Evolutionary conservation across 2,888 invertebrate genomes (phyloP).

Genomic region (Mactromeris polynyma): DNA sequence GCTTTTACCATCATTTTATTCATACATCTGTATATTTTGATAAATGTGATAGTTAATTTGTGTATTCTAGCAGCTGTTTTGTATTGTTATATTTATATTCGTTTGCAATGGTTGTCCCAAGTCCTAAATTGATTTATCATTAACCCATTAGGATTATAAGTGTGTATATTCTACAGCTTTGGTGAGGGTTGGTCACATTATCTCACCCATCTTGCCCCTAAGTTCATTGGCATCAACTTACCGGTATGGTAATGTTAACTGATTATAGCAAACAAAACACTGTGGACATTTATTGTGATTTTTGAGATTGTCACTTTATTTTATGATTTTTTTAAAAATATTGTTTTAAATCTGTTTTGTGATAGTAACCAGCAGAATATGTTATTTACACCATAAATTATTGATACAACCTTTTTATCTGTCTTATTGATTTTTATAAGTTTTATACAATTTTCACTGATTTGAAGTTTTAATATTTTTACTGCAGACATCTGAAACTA

Average conservation of each 20-base stretch:
- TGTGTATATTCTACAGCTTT: not conserved
- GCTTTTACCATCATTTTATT: constrained; percentile 43
- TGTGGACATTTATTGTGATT: too few relatives aligned
- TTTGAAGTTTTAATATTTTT: not conserved
- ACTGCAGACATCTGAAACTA: not conserved
- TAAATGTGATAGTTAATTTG: constrained; percentile 58
- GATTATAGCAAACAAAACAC: too few relatives aligned
- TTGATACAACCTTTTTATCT: not conserved
- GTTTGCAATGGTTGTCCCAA: constrained; percentile 1
- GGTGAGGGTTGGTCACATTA: not conserved
- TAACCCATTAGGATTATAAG: not conserved
- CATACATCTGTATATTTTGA: constrained; percentile 66
- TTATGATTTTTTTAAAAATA: too few relatives aligned
- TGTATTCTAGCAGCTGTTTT: constrained; percentile 32
- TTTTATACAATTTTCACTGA: not conserved
- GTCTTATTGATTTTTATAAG: not conserved
- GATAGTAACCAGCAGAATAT: not conserved
- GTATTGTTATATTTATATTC: constrained; percentile 19
- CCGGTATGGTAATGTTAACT: too few relatives aligned
- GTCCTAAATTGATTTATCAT: not conserved
- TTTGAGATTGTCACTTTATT: too few relatives aligned
- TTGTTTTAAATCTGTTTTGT: too few relatives aligned
- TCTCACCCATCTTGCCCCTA: not conserved
- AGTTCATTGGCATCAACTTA: not conserved
- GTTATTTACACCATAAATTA: not conserved